Percentiles rank a stretch among this genome's conserved stretches.
Evolutionary conservation across 1,140 invertebrate genomes (phyloP).

Genomic region (Popillia japonica): DNA sequence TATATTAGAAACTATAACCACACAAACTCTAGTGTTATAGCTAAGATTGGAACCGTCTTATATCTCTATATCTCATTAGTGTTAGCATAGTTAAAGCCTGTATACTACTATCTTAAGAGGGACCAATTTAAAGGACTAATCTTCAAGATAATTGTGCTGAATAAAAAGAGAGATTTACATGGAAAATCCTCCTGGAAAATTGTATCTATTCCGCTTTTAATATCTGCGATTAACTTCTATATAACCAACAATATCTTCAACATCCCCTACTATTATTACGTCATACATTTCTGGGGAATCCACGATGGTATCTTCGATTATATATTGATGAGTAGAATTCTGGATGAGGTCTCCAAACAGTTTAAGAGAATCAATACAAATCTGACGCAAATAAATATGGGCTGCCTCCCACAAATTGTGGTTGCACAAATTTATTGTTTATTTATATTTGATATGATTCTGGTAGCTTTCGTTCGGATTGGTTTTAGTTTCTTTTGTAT

Average conservation of each 20-base stretch:
- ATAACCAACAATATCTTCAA: background rate
- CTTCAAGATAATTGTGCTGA: background rate
- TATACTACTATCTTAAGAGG: background rate
- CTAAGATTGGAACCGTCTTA: background rate
- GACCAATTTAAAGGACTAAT: background rate
- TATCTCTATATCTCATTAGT: background rate
- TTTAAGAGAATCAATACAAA: background rate
- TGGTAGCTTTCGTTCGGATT: no score
- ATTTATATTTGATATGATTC: no score
- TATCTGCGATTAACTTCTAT: background rate
- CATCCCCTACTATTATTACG: background rate
- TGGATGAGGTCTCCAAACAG: background rate
- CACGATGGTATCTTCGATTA: background rate
- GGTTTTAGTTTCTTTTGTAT: no score
- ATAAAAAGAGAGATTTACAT: background rate
- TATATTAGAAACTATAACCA: background rate
- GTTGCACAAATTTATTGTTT: no score
- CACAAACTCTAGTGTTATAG: background rate
- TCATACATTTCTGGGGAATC: background rate
- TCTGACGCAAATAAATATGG: no score
- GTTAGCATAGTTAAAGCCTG: background rate
- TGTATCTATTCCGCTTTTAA: background rate
- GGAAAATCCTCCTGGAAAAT: background rate
- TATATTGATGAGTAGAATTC: background rate
- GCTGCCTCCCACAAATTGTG: no score